Base-by-base conservation (phyloP, 2,888 invertebrate genomes). In the Meganola albula region DNA sequence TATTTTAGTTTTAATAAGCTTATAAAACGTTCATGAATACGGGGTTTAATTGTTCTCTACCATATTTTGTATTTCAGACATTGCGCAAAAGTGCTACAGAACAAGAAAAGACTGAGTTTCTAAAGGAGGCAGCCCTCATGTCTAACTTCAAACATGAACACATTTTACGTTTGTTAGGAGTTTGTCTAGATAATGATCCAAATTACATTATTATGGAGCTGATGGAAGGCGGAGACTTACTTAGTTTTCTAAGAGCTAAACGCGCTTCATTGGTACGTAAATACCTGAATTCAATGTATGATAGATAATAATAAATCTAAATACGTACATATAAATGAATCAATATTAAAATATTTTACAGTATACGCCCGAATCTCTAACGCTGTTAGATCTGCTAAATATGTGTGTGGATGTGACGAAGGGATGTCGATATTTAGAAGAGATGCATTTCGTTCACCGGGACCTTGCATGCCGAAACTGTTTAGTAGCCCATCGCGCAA, bases 401-500 rank as follows among this genome's bases (percentile, higher is more conserved):
- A 97, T 99, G 91, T 97, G 97, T 72, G 92, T 96, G 42, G 98
- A 99, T 66, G 97, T 99, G 7, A 96, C 98, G 0, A 91, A 93
- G 42, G 99, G 99, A 2, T 98, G 98, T 72, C 91, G 94, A 32
- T 99, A 99, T 73, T 83, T 99, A 40, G 99, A 99, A 74, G 96
- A 97, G 71, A 93, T 97, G 90, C 97, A 97, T 67, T 99, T 98
- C 74, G 97, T 99, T 1, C 98, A 99, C 79, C 90, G 97, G 41
- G 99, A 99, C 85, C 85, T 99, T 36, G 99, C 98, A 0, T 97
- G 97, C 45, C 88, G 98, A 28, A 99, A 99, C 79, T 99, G 99
- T 63, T 85, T 99, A 9, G 97, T 99, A 0, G 94, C 95, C 0
- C 90, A 90, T 40, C 88, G 91, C 1, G 88, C 88, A 14, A 82